These are phyloP conservation scores for Agriopis aurantiaria DNA, from an alignment of 2,888 invertebrate genomes.

Conservation along the genomic window DNA sequence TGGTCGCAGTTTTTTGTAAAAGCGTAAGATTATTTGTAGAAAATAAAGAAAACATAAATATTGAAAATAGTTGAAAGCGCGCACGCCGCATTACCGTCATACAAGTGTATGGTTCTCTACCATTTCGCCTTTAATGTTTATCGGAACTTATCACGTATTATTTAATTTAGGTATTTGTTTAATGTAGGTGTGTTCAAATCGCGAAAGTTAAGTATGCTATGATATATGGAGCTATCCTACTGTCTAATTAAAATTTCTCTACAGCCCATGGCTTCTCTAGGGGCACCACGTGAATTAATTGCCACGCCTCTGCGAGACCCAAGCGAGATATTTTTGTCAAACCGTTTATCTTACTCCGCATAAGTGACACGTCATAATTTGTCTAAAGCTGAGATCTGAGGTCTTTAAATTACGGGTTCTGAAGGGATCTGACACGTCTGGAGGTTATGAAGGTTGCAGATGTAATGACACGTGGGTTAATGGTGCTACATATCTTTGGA, in stretches of 20 bases:
- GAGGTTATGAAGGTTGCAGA: slow-evolving; percentile 21
- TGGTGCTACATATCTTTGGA: slow-evolving; percentile 5
- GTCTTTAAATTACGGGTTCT: slow-evolving; percentile 26
- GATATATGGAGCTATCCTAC: background rate
- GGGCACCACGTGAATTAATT: slow-evolving; percentile 27
- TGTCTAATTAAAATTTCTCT: slow-evolving; percentile 6
- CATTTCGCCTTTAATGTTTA: too few species aligned
- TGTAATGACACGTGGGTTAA: slow-evolving; percentile 8
- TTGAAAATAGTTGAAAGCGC: too few species aligned
- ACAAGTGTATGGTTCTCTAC: too few species aligned
- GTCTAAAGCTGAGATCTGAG: slow-evolving; percentile 32
- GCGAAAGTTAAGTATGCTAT: too few species aligned
- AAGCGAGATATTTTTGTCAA: slow-evolving; percentile 30
- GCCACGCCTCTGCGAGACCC: slow-evolving; percentile 6
- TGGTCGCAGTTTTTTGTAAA: too few species aligned
- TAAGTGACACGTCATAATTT: slow-evolving; percentile 34
- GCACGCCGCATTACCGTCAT: too few species aligned
- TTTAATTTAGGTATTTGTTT: too few species aligned
- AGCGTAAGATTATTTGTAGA: too few species aligned
- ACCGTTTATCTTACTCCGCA: slow-evolving; percentile 29
- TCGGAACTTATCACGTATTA: too few species aligned
- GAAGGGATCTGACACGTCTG: slow-evolving; percentile 20
- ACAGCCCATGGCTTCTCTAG: slow-evolving; percentile 6
- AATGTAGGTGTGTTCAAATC: too few species aligned
- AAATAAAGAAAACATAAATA: too few species aligned